Conservation (phyloP, 2,113 vertebrate genomes). For the Campylomormyrus tamandua region DNA sequence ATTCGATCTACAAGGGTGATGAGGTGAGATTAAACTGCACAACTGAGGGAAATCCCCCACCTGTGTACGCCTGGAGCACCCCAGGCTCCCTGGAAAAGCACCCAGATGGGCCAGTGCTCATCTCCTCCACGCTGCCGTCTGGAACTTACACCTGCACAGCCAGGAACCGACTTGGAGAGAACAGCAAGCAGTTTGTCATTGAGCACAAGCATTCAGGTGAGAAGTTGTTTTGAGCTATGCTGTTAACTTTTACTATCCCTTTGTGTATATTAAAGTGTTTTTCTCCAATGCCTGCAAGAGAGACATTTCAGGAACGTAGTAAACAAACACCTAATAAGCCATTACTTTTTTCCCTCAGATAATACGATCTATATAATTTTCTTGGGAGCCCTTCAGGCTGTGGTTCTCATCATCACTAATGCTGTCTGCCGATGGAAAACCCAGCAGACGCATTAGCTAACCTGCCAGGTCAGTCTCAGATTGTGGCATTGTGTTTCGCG, state of each 20-base stretch:
- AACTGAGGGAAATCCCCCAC: slow-evolving; percentile 45
- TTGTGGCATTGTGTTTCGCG: not conserved
- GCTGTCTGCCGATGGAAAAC: not conserved
- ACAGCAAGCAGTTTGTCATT: slow-evolving; percentile 44
- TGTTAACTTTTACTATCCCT: too few relatives aligned
- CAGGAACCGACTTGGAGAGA: slow-evolving; percentile 26
- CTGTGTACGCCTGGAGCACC: slow-evolving; percentile 38
- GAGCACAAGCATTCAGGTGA: slow-evolving; percentile 35
- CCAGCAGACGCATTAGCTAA: not conserved
- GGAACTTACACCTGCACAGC: slow-evolving; percentile 50
- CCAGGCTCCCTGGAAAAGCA: not conserved
- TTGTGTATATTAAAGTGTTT: too few relatives aligned
- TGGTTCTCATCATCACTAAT: not conserved
- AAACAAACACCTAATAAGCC: not conserved
- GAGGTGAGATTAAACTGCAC: slow-evolving; percentile 43
- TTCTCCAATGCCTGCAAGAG: too few relatives aligned
- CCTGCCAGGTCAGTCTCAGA: not conserved
- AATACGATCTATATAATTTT: not conserved
- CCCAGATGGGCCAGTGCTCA: slow-evolving; percentile 1
- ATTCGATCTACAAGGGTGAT: not conserved
- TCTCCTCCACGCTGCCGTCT: not conserved
- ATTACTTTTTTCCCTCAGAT: not conserved
- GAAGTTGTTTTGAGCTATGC: not conserved
- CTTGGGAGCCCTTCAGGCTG: not conserved
- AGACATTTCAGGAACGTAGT: not conserved